Percentiles rank a stretch among this genome's conserved stretches.
Conservation (phyloP, 2,113 vertebrate species). For the Raja brachyura region DNA sequence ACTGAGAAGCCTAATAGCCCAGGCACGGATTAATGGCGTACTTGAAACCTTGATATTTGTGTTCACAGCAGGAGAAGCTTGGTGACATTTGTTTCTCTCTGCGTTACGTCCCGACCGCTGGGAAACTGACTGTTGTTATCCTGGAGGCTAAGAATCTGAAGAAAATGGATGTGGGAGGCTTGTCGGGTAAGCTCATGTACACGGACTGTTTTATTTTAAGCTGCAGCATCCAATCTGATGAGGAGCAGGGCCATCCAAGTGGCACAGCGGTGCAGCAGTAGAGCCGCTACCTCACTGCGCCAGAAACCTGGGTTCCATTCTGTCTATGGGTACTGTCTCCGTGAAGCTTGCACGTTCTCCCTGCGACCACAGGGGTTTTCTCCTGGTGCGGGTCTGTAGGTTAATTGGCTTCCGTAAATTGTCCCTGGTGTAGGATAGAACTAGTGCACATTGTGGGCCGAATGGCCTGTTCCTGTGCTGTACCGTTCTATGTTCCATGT, state of each 20-base stretch:
- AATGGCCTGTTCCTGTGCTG: too few relatives aligned
- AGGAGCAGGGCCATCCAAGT: conserved; percentile 37
- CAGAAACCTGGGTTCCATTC: too few relatives aligned
- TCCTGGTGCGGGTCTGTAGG: too few relatives aligned
- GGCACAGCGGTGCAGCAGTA: too few relatives aligned
- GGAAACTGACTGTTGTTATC: conserved; percentile 92
- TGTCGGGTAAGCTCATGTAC: conserved; percentile 73
- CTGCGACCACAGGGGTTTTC: too few relatives aligned
- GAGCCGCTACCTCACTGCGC: too few relatives aligned
- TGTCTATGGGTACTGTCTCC: too few relatives aligned
- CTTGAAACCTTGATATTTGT: conserved; percentile 42
- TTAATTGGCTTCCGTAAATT: too few relatives aligned
- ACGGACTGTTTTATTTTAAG: conserved; percentile 36
- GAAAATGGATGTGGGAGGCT: conserved; percentile 96
- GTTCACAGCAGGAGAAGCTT: conserved; percentile 89
- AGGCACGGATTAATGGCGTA: not conserved
- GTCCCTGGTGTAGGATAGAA: too few relatives aligned
- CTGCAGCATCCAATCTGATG: conserved; percentile 44
- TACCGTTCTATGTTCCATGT: too few relatives aligned
- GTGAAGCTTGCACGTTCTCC: too few relatives aligned
- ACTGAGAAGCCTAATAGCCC: not conserved
- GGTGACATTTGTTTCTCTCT: conserved; percentile 98
- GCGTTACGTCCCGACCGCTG: conserved; percentile 92
- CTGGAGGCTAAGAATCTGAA: conserved; percentile 97
- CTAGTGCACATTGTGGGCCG: too few relatives aligned